Conservation (phyloP, 2,888 invertebrate species). For the Heliconius sara region DNA sequence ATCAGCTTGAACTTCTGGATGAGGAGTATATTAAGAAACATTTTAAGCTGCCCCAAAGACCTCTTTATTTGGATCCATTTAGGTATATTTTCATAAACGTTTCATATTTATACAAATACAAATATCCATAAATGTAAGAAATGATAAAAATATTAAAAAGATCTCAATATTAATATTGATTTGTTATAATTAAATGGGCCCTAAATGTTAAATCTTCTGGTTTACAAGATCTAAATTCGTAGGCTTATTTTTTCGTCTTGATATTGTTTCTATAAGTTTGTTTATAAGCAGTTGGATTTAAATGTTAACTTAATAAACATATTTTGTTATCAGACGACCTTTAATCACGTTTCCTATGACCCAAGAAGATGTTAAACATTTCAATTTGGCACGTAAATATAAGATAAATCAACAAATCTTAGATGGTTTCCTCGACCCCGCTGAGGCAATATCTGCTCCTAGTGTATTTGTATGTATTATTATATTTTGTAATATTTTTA, state of each 20-base stretch:
- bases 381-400: conserved; percentile 69
- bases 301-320: not conserved
- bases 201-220: no score
- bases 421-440: conserved; percentile 69
- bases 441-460: conserved; percentile 70
- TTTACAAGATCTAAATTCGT: no score
- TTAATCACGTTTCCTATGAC: conserved; percentile 77
- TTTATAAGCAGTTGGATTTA: not conserved
- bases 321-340: conserved; percentile 62
- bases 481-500: not conserved
- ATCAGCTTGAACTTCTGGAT: conserved; percentile 64
- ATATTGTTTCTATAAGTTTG: not conserved
- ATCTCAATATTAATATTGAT: no score
- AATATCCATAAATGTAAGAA: no score
- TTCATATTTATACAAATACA: not conserved
- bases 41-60: conserved; percentile 68
- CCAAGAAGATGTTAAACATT: conserved; percentile 65
- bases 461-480: conserved; percentile 72
- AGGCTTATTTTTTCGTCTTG: no score
- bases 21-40: conserved; percentile 72
- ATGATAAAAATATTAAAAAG: no score
- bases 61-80: conserved; percentile 72
- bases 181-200: no score
- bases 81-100: conserved; percentile 54
- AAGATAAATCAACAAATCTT: conserved; percentile 78